Percentiles rank a stretch among this genome's conserved stretches.
These are phyloP conservation scores for Caenorhabditis brenneri DNA, from an alignment of 1,140 invertebrate genomes.

Conservation along the genomic window DNA sequence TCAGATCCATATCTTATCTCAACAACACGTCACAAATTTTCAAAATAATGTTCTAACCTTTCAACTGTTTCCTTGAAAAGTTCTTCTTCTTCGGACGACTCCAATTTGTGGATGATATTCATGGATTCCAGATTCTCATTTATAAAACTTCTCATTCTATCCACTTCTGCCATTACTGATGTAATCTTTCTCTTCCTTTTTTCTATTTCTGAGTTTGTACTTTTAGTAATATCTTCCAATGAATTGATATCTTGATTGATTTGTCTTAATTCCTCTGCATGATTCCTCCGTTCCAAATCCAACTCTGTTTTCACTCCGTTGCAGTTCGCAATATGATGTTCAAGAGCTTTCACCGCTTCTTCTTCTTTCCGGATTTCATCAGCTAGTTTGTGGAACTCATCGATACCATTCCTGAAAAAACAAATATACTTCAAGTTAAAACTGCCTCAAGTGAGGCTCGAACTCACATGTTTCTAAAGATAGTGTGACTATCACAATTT, in stretches of 20 bases:
- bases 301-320: slow-evolving; percentile 45
- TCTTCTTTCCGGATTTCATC: slow-evolving; percentile 32
- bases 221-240: slow-evolving; percentile 59
- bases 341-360: not conserved
- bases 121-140: slow-evolving; percentile 30
- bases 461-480: not conserved
- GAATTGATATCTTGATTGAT: slow-evolving; percentile 62
- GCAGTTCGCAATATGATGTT: slow-evolving; percentile 21
- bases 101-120: slow-evolving; percentile 26
- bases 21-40: too few relatives aligned
- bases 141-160: not conserved
- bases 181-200: not conserved
- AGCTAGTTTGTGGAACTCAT: not conserved
- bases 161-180: not conserved
- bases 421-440: not conserved
- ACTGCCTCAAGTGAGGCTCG: not conserved
- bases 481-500: not conserved
- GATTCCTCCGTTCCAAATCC: slow-evolving; percentile 48
- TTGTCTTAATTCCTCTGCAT: slow-evolving; percentile 57
- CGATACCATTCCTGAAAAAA: slow-evolving; percentile 16
- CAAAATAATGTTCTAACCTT: not conserved
- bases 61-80: not conserved
- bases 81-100: not conserved
- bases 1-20: too few relatives aligned
- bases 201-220: slow-evolving; percentile 34